These are phyloP conservation scores for Scortum barcoo DNA, from an alignment of 2,113 vertebrate species.

Conservation along the genomic window DNA sequence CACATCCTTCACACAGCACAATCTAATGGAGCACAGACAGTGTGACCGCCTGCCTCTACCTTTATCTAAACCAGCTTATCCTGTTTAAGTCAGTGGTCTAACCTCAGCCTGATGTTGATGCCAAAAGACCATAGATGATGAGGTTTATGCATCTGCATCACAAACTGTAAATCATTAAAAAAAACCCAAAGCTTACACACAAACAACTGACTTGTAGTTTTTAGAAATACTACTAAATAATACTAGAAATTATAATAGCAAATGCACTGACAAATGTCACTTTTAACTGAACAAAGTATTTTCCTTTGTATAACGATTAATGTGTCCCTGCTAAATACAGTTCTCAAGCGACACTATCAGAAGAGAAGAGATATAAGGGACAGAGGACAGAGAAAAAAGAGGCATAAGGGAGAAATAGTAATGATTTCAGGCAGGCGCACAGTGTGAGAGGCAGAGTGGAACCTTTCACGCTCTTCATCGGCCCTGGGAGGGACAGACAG, in stretches of 20 bases:
- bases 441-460: slow-evolving; percentile 45
- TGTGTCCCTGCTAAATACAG: slow-evolving; percentile 15
- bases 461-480: slow-evolving; percentile 44
- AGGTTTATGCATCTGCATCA: neutral
- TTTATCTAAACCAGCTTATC: neutral
- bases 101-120: neutral
- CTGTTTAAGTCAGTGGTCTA: neutral
- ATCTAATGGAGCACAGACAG: neutral
- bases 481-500: neutral
- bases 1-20: neutral
- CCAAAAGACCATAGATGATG: neutral
- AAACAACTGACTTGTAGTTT: neutral
- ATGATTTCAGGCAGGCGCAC: slow-evolving; percentile 38
- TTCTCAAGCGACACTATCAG: slow-evolving; percentile 20
- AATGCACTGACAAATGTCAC: neutral
- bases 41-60: neutral
- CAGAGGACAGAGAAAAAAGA: slow-evolving; percentile 46
- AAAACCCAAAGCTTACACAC: neutral
- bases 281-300: neutral
- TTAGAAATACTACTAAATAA: too few species aligned
- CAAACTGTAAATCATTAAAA: neutral
- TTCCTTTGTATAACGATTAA: slow-evolving; percentile 28
- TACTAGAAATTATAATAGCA: too few species aligned
- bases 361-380: slow-evolving; percentile 38
- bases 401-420: slow-evolving; percentile 19